Conservation (phyloP, 2,797 vertebrate genomes). For the Geotria australis region DNA sequence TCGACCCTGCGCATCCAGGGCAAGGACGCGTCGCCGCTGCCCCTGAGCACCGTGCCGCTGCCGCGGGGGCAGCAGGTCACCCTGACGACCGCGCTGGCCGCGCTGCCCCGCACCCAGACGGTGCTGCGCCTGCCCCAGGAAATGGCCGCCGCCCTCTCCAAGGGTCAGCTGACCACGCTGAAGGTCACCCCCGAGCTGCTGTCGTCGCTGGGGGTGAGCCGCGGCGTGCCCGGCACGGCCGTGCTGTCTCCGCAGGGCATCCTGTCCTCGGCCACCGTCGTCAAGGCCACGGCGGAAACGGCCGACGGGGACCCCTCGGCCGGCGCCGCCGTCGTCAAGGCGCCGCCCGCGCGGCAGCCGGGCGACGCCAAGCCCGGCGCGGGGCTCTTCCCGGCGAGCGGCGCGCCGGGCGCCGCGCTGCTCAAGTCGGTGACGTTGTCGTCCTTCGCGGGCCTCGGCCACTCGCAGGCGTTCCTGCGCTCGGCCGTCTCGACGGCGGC, state of each 20-base stretch:
- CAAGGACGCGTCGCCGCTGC: slow-evolving; percentile 71
- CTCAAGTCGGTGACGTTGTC: too few relatives aligned
- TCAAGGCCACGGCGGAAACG: slow-evolving; percentile 12
- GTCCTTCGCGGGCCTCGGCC: too few relatives aligned
- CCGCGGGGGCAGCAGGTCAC: too few relatives aligned
- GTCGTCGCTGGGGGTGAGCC: slow-evolving; percentile 45
- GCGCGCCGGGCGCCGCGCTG: too few relatives aligned
- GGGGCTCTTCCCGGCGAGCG: too few relatives aligned
- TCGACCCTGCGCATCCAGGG: slow-evolving; percentile 85
- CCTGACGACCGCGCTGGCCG: too few relatives aligned
- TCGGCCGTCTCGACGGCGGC: too few relatives aligned
- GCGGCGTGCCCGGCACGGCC: slow-evolving; percentile 9
- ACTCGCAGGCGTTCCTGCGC: too few relatives aligned
- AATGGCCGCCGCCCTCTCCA: slow-evolving; percentile 96
- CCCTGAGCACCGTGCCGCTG: slow-evolving; percentile 5
- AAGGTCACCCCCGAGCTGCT: slow-evolving; percentile 91
- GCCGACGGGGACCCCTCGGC: slow-evolving; percentile 12
- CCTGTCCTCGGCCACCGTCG: slow-evolving; percentile 17
- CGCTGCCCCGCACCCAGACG: slow-evolving; percentile 17
- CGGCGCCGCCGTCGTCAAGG: slow-evolving; percentile 22
- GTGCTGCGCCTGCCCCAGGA: slow-evolving; percentile 84
- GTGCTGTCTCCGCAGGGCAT: slow-evolving; percentile 10
- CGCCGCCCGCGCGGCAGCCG: slow-evolving; percentile 38
- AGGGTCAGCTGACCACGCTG: slow-evolving; percentile 67
- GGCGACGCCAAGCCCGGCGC: slow-evolving; percentile 10